A percentile compares a stretch with the other conserved stretches of the same genome.
phyloP scores from a whole-genome alignment of 92 coral and sea anemone genomes.

The Paragorgia papillata region DNA sequence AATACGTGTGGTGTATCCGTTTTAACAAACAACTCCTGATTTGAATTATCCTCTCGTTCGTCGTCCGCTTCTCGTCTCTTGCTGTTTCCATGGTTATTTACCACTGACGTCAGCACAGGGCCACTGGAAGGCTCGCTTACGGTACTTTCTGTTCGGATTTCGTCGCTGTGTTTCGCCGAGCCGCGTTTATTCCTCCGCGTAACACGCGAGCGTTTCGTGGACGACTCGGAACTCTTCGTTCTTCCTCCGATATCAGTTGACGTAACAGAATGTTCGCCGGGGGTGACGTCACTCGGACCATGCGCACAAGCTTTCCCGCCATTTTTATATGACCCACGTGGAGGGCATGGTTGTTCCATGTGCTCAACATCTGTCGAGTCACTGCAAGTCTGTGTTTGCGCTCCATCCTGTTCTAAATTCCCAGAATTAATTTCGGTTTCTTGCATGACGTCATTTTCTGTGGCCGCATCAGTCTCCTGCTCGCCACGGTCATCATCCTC shows the following conservation, averaged over 20 bases:
- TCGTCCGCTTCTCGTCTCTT: not conserved
- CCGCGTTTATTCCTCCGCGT: not conserved
- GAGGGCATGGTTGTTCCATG: not conserved
- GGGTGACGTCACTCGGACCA: not conserved
- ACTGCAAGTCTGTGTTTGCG: not conserved
- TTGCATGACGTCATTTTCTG: slow-evolving; percentile 1
- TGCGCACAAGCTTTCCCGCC: slow-evolving; percentile 1
- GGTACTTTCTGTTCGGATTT: not conserved
- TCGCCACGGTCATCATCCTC: not conserved
- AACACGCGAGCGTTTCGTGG: not conserved
- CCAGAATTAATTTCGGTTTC: not conserved
- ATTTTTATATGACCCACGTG: not conserved
- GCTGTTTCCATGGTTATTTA: too few species aligned
- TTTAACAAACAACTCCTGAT: not conserved
- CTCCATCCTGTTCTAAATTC: not conserved
- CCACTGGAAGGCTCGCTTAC: not conserved
- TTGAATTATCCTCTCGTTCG: not conserved
- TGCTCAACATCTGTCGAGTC: not conserved
- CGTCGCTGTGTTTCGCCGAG: not conserved
- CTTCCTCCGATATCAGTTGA: not conserved
- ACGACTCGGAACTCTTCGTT: not conserved
- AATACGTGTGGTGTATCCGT: not conserved
- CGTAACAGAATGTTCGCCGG: not conserved
- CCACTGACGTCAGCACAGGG: not conserved
- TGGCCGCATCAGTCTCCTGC: not conserved